Percentiles rank a stretch among this genome's conserved stretches.
Conservation (phyloP, 2,888 invertebrate genomes). For the Drosophila anomelani region DNA sequence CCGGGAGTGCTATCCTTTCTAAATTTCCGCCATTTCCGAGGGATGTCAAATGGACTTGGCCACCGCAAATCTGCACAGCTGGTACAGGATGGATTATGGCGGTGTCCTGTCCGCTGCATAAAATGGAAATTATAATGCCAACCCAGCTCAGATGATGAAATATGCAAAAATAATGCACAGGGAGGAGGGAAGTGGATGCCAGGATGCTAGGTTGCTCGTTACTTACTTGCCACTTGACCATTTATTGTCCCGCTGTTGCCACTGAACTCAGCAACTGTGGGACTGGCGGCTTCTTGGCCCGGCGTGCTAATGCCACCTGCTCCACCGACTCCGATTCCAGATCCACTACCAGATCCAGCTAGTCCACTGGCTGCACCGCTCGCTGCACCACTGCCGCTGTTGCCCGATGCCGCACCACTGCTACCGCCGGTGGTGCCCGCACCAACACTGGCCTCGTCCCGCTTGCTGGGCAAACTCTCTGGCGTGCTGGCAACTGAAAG, state of each 20-base stretch:
- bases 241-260: constrained; percentile 79
- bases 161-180: constrained; percentile 29
- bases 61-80: constrained; percentile 33
- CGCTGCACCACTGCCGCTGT: constrained; percentile 37
- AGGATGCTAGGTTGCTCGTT: constrained; percentile 13
- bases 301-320: constrained; percentile 43
- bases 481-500: constrained; percentile 94
- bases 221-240: constrained; percentile 86
- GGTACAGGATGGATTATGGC: constrained; percentile 40
- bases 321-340: constrained; percentile 30
- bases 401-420: constrained; percentile 38
- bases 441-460: constrained; percentile 86
- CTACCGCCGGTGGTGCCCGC: constrained; percentile 47
- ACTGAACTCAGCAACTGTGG: constrained; percentile 57
- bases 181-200: not conserved
- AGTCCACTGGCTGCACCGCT: constrained; percentile 41
- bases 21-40: constrained; percentile 23
- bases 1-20: not conserved
- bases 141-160: constrained; percentile 36
- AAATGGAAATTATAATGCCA: constrained; percentile 52
- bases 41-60: constrained; percentile 25
- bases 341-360: constrained; percentile 25
- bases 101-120: constrained; percentile 23
- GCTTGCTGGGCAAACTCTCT: constrained; percentile 87
- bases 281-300: constrained; percentile 61